Percentiles rank a stretch among this genome's conserved stretches.
phyloP scores from a whole-genome alignment of 2,113 vertebrate species.

The Oryzias javanicus region DNA sequence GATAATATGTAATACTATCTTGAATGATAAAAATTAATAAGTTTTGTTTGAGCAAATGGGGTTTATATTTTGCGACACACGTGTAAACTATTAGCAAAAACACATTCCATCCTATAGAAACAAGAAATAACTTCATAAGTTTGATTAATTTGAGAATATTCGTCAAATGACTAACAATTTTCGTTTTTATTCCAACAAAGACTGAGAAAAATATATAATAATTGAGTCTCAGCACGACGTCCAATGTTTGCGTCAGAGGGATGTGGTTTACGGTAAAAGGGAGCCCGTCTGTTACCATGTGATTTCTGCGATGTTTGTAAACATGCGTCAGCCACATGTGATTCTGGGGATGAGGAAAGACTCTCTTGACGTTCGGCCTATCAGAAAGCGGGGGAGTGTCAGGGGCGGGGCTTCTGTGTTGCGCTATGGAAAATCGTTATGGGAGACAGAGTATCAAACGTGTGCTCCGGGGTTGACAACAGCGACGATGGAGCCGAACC shows the following conservation, averaged over 20 bases:
- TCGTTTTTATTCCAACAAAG: no score
- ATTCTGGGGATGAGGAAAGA: slow-evolving; percentile 65
- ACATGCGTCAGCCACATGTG: slow-evolving; percentile 83
- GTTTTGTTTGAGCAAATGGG: no score
- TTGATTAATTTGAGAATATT: no score
- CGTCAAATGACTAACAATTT: no score
- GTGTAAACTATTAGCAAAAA: no score
- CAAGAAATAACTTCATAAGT: no score
- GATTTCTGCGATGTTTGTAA: slow-evolving; percentile 82
- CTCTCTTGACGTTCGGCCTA: slow-evolving; percentile 59
- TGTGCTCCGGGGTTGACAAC: slow-evolving; percentile 52
- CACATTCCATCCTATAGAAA: no score
- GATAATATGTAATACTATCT: no score
- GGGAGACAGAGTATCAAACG: slow-evolving; percentile 62
- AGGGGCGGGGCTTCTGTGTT: slow-evolving; percentile 66
- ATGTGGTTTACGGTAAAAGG: slow-evolving; percentile 68
- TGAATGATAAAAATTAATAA: no score
- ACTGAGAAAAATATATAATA: neutral
- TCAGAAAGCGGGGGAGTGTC: slow-evolving; percentile 73
- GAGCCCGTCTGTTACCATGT: slow-evolving; percentile 66
- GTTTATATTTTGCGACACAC: no score
- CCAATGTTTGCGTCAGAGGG: slow-evolving; percentile 49
- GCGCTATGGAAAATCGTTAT: slow-evolving; percentile 78
- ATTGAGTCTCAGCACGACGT: slow-evolving; percentile 41
- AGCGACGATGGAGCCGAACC: slow-evolving; percentile 38